Base-by-base conservation (phyloP, 2,113 vertebrate genomes). In the Perca schrenkii region DNA sequence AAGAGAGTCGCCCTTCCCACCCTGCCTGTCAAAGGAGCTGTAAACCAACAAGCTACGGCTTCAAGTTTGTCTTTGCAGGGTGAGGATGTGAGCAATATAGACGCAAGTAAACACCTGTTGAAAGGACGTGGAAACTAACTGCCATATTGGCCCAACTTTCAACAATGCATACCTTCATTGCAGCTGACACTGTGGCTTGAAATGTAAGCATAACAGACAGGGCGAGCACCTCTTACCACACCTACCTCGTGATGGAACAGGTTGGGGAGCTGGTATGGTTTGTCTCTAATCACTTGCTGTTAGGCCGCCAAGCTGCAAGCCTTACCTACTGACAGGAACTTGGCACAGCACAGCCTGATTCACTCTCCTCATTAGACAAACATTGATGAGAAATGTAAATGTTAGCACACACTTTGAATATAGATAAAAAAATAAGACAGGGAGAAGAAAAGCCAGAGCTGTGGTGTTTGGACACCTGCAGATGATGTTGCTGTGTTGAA, bases 131-230 rank as follows among this genome's bases (percentile, higher is more conserved):
- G 91, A 94, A 94, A 93, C 90, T 49, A 89, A 88, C 90, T 89
- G 89, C 89, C 93, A 90, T 92, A 72, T 90, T 84, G 79, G 78
- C 28, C 72, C 71, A 53, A 60, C 77, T 67, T 85, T 91, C 79
- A 92, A 95, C 94, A 94, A 95, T 92, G 91, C 93, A 91, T 94
- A 89, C 92, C 91, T 95, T 94, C 88, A 79, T 43, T 47, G 78
- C 56, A 16, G 63, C 82, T 91, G 88, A 89, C 80, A 86, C 68
- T 31, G 79, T 12, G 74, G 72, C 81, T 90, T 79, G 77, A 86
- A 66, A 64, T 78, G 80, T 84, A 70, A 85, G 86, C 83, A 88
- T 49, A 86, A 82, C 83, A 88, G 74, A 85, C 75, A 40, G 62
- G 64, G 82, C 12, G 80, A 81, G 72, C 82, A 31, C 75, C 72